Evolutionary conservation across 2,113 vertebrate genomes (phyloP), one percentile per base, ranked within the genome.

Genomic region (Actenoides lindsayi): DNA sequence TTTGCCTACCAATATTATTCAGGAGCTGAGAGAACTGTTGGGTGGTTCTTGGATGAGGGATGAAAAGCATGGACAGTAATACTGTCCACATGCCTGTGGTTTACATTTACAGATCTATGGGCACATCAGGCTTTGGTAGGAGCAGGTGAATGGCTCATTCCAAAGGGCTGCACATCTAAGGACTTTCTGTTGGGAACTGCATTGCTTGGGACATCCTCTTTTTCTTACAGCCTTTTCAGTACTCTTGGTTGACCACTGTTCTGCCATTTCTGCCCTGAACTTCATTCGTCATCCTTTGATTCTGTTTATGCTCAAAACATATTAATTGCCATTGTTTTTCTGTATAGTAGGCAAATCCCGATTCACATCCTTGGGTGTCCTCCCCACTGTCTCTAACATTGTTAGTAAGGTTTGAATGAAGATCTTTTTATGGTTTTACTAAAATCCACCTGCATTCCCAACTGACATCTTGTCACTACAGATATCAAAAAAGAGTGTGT

Each of bases 101-200:
- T 74, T 53, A 37, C 9, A 3, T 46, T 70, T 63, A 8, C 10
- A 59, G 31, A 19, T 10, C 4, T 23, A 16, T 30, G 27, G 37
- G 13, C 16, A n/a, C 28, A 30, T 35, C 24, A 28, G 28, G 6
- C 24, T 73, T 56, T 28, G 17, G 25, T 2, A 69, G 64, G 19
- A 87, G 16, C 16, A 28, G 16, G 8, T 16, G 3, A 30, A 28
- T 13, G 18, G 21, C 25, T 79, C 15, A 2, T 27, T 37, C 16
- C 0, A 0, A 77, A 71, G 27, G 21, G 27, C 7, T 87, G 39
- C 11, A n/a, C 2, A 1, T 27, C 16, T 68, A 30, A 68, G 39
- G 9, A 37, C 13, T 39, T 16, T 9, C 20, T 64, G 15, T 3
- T 50, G 63, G 31, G 44, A 89, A 44, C 0, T 41, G 21, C 10